Conservation (phyloP, 1,140 invertebrate genomes). For the Euglossa dilemma region DNA sequence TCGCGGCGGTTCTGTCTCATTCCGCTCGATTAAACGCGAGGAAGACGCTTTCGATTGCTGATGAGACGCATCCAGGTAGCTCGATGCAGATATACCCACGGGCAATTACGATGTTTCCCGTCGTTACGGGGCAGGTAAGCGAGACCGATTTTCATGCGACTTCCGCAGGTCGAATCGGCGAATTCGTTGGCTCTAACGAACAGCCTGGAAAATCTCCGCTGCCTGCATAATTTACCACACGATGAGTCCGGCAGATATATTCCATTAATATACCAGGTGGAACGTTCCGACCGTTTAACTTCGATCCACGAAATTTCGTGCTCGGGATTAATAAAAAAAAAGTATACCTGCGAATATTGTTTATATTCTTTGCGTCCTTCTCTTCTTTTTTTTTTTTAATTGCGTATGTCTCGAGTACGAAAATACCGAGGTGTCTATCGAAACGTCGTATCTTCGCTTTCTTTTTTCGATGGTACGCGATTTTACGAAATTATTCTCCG, state of each 20-base stretch:
- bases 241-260: not conserved
- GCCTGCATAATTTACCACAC: slow-evolving; percentile 19
- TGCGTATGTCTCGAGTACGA: no score
- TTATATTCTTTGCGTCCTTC: no score
- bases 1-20: slow-evolving; percentile 70
- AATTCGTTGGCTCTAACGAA: slow-evolving; percentile 40
- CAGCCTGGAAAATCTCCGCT: slow-evolving; percentile 41
- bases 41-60: slow-evolving; percentile 71
- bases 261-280: not conserved
- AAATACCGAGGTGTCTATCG: no score
- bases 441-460: no score
- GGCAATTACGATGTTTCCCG: slow-evolving; percentile 79
- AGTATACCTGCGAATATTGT: no score
- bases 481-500: no score
- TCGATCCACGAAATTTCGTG: not conserved
- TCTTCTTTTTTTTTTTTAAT: no score
- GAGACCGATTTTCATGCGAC: slow-evolving; percentile 78
- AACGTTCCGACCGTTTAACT: not conserved
- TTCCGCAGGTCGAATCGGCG: slow-evolving; percentile 69
- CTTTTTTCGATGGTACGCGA: no score
- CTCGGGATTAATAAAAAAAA: not conserved
- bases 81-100: slow-evolving; percentile 64
- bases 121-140: slow-evolving; percentile 78
- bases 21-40: slow-evolving; percentile 77
- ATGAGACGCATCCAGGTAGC: slow-evolving; percentile 69